Percentiles rank a stretch among this genome's conserved stretches.
phyloP scores from a whole-genome alignment of 1,140 invertebrate species.

The Hylaeus volcanicus region DNA sequence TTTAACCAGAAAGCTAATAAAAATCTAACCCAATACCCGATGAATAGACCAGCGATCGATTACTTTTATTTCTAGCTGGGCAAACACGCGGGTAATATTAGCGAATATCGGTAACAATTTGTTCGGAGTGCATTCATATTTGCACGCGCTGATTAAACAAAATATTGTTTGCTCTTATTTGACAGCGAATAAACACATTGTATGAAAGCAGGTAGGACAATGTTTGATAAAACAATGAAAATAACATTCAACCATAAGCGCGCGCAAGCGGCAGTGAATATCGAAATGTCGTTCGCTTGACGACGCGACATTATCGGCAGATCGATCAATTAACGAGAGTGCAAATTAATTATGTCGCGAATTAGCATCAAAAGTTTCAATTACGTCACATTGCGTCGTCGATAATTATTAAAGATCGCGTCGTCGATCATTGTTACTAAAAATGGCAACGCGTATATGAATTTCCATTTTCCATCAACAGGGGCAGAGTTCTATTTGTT shows the following conservation, averaged over 20 bases:
- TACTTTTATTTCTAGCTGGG: constrained; percentile 3
- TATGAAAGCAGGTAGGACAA: constrained; percentile 20
- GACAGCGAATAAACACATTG: constrained; percentile 44
- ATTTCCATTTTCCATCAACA: no score
- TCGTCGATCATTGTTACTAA: no score
- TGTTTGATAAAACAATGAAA: constrained; percentile 46
- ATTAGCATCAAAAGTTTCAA: not conserved
- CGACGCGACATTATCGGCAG: constrained; percentile 17
- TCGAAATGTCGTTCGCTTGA: not conserved
- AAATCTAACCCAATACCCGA: not conserved
- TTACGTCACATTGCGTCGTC: no score
- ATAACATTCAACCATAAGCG: constrained; percentile 34
- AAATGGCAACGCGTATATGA: no score
- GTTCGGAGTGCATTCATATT: constrained; percentile 2
- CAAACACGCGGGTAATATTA: constrained; percentile 24
- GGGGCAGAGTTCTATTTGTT: no score
- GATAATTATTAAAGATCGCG: no score
- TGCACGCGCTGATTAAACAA: constrained; percentile 32
- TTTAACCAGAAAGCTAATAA: no score
- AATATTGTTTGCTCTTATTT: constrained; percentile 48
- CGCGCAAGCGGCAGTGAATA: constrained; percentile 14
- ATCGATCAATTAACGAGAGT: constrained; percentile 18
- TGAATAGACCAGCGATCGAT: not conserved
- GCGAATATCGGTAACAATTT: constrained; percentile 30
- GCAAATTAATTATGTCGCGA: constrained; percentile 14